Base-by-base conservation (phyloP, 2,888 invertebrate species). In the Myopa tessellatipennis region DNA sequence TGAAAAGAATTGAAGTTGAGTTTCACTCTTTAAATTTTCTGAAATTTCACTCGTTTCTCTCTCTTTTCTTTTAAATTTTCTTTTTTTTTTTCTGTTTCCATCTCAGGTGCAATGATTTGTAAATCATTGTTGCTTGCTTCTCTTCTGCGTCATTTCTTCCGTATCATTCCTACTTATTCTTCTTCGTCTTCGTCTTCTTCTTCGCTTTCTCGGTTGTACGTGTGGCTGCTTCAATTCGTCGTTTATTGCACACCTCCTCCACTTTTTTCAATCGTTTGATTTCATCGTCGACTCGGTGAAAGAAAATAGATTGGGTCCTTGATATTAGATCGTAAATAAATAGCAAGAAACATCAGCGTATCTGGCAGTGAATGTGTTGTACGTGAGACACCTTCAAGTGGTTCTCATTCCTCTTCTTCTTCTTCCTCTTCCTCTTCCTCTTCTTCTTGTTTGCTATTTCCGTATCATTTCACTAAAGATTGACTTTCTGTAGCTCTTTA, bases 51-150 rank as follows among this genome's bases (percentile, higher is more conserved):
- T 55, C 12, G 10, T 16, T 55, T 55, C 3, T 55, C 3, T 55
- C 3, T 55, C 16, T 55, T 10, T 55, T 55, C 55, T 12, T 16
- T n/a, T 4, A n/a, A 14, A 14, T 55, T 55, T 55, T n/a, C 5
- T 55, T 55, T 45, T 16, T 55, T 55, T 12, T 16, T 55, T 55
- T 45, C 52, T 70, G 73, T 77, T 55, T 65, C 58, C 76, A 68
- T 77, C 76, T 78, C 81, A 81, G 79, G 78, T 79, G 78, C 75
- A 77, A 76, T 76, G 45, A 74, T 78, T 60, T 74, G 70, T 18
- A 76, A 78, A 69, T 76, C 76, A 58, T 74, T 68, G 76, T 26
- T 26, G 8, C 50, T 50, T 14, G 8, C 14, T 50, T 50, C 50
- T 50, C 50, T 50, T 50, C 50, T 50, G 8, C 50, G 10, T 14